These are phyloP conservation scores for Alloplasta piceator DNA, from an alignment of 2,888 invertebrate genomes.

Conservation along the genomic window DNA sequence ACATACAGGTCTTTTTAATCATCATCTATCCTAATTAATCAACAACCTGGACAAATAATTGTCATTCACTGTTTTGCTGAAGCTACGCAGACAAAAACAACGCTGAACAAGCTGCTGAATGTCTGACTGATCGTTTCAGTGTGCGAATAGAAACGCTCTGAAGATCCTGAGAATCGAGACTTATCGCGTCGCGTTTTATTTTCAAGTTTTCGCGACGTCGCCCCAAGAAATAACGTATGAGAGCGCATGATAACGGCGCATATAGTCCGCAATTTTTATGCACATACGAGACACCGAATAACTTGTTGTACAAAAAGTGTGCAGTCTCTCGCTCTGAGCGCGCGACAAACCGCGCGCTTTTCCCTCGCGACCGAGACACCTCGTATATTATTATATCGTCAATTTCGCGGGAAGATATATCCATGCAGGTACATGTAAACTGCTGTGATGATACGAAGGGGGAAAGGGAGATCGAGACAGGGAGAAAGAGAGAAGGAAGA, in stretches of 20 bases:
- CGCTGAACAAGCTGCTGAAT: too few species aligned
- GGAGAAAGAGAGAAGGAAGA: conserved; percentile 24
- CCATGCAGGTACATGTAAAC: conserved; percentile 24
- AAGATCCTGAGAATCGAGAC: conserved; percentile 38
- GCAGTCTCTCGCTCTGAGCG: conserved; percentile 40
- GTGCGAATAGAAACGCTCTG: too few species aligned
- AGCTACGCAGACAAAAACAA: too few species aligned
- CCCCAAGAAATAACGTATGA: conserved; percentile 39
- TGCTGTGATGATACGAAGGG: conserved; percentile 7
- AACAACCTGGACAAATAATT: too few species aligned
- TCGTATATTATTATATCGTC: conserved; percentile 63
- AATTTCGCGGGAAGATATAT: conserved; percentile 54
- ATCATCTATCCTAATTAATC: too few species aligned
- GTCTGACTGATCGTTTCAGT: too few species aligned
- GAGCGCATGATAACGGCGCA: conserved; percentile 38
- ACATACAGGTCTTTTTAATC: too few species aligned
- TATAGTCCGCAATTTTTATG: conserved; percentile 5
- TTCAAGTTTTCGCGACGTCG: conserved; percentile 8
- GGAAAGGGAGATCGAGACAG: conserved; percentile 22
- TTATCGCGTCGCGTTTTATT: conserved; percentile 49
- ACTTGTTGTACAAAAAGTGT: conserved; percentile 3
- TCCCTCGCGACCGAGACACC: conserved; percentile 51
- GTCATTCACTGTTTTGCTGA: too few species aligned
- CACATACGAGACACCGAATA: conserved; percentile 4
- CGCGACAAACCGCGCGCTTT: conserved; percentile 35